phyloP scores from a whole-genome alignment of 2,888 invertebrate species.

The Steinernema scapterisci region DNA sequence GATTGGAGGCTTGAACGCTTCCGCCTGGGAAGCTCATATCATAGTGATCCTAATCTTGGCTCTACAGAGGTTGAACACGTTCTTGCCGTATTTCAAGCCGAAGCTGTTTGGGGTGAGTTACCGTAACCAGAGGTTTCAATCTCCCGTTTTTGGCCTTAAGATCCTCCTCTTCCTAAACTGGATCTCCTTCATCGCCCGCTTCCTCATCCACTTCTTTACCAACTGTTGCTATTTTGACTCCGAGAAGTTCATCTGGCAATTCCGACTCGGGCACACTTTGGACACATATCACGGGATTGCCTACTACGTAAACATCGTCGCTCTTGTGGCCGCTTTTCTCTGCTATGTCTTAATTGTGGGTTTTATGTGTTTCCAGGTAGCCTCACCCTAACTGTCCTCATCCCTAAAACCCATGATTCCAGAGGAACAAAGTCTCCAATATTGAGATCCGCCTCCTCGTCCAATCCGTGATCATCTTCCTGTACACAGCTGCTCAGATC shows the following conservation, averaged over 20 bases:
- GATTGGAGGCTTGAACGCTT: neutral
- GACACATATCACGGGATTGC: neutral
- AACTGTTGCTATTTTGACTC: neutral
- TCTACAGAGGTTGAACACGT: neutral
- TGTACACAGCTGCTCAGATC: neutral
- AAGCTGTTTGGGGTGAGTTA: neutral
- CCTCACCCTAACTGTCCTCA: no score
- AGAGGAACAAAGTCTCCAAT: neutral
- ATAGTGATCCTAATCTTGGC: neutral
- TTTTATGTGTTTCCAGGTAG: neutral
- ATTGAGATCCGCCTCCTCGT: neutral
- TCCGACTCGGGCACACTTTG: neutral
- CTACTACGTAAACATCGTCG: neutral
- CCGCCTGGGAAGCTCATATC: neutral
- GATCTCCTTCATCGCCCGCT: neutral
- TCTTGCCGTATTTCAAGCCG: neutral
- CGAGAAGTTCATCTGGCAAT: neutral
- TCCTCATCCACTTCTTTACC: neutral
- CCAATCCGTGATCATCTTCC: conserved; percentile 1
- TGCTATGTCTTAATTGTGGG: neutral
- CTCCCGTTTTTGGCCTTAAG: no score
- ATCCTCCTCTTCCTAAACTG: neutral
- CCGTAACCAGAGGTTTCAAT: no score
- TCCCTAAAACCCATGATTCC: neutral
- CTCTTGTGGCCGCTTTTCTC: neutral